Evolutionary conservation across 2,113 vertebrate species (phyloP).

Genomic region (Nymphicus hollandicus): DNA sequence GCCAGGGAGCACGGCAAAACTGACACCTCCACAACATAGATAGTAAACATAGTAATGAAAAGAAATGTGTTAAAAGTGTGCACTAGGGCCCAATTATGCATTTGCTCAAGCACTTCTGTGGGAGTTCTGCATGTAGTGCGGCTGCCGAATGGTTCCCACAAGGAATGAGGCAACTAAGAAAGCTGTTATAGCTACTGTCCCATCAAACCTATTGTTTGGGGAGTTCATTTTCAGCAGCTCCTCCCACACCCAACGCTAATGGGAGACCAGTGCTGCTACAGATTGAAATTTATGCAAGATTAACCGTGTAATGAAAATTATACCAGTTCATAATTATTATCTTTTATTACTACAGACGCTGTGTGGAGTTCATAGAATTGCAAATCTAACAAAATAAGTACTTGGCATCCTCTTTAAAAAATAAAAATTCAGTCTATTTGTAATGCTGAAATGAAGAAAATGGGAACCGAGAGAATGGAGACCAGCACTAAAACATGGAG

Average conservation of each 20-base stretch:
- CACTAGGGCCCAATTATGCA: neutral
- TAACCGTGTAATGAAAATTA: neutral
- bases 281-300: neutral
- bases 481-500: neutral
- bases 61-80: neutral
- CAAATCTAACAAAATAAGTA: neutral
- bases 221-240: neutral
- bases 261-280: neutral
- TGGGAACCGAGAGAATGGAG: neutral
- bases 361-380: neutral
- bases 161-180: neutral
- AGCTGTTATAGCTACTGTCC: neutral
- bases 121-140: neutral
- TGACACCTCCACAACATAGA: neutral
- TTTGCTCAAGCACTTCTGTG: conserved; percentile 14
- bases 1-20: neutral
- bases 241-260: neutral
- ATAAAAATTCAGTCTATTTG: neutral
- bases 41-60: neutral
- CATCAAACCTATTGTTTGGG: neutral
- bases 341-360: neutral
- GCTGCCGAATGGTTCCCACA: neutral
- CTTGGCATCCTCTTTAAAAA: neutral
- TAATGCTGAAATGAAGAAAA: neutral
- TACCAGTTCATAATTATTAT: neutral